Evolutionary conservation across 2,888 invertebrate genomes (phyloP).

Genomic region (Papilio demoleus): DNA sequence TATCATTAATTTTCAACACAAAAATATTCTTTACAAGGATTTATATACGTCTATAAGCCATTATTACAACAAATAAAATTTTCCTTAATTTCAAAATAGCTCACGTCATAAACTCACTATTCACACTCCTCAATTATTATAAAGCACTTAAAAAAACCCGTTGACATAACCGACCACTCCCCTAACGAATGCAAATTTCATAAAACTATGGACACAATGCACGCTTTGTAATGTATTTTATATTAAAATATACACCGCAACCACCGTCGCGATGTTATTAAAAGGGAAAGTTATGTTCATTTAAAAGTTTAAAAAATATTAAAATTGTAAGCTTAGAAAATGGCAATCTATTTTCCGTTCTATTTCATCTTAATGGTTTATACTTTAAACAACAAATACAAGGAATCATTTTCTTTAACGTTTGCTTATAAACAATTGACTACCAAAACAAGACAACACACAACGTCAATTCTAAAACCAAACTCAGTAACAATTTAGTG

Average conservation of each 20-base stretch:
- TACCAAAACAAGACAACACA: not conserved
- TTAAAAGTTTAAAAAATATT: slow-evolving; percentile 8
- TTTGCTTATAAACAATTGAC: too few species aligned
- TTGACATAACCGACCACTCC: slow-evolving; percentile 55
- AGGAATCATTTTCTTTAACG: too few species aligned
- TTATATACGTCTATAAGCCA: not conserved
- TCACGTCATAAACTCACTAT: slow-evolving; percentile 38
- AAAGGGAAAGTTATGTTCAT: slow-evolving; percentile 40
- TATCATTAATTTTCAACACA: too few species aligned
- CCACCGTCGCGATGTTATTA: slow-evolving; percentile 38
- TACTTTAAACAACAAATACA: too few species aligned
- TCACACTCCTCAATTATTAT: slow-evolving; percentile 47
- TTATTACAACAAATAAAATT: not conserved
- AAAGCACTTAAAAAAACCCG: slow-evolving; percentile 55
- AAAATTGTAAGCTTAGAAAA: slow-evolving; percentile 7
- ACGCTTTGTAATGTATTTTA: slow-evolving; percentile 64
- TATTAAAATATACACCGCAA: slow-evolving; percentile 52
- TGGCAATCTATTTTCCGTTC: slow-evolving; percentile 24
- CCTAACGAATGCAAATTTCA: slow-evolving; percentile 79
- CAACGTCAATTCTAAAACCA: not conserved
- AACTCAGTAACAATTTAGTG: not conserved
- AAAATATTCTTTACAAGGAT: not conserved
- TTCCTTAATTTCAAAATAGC: slow-evolving; percentile 33
- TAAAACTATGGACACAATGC: slow-evolving; percentile 61
- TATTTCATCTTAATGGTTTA: not conserved